phyloP scores from a whole-genome alignment of 92 coral and sea anemone genomes.

The Parazoanthus darwini region DNA sequence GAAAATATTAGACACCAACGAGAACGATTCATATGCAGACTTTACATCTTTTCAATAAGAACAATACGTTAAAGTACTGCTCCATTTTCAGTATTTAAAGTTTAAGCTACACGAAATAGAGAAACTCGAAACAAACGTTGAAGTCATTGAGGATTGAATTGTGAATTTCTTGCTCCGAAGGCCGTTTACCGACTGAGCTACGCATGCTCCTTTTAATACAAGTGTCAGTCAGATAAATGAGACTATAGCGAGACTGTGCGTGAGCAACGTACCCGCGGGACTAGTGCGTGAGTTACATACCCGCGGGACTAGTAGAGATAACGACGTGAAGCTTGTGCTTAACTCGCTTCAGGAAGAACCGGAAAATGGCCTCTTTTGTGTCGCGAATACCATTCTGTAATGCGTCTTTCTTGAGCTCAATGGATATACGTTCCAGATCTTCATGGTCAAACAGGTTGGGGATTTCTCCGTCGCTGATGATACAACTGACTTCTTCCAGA shows the following conservation, averaged over 20 bases:
- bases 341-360: conserved; percentile 87
- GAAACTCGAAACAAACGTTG: too few species aligned
- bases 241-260: not conserved
- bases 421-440: conserved; percentile 78
- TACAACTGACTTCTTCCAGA: conserved; percentile 86
- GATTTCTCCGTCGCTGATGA: conserved; percentile 76
- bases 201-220: not conserved
- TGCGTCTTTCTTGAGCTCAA: conserved; percentile 72
- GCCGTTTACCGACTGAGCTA: too few species aligned
- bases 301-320: conserved; percentile 92
- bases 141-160: too few species aligned
- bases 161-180: too few species aligned
- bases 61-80: too few species aligned
- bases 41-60: too few species aligned
- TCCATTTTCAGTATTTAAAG: too few species aligned
- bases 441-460: conserved; percentile 81
- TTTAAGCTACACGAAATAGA: too few species aligned
- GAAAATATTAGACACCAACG: too few species aligned
- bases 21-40: too few species aligned
- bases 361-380: conserved; percentile 81
- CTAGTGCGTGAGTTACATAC: conserved; percentile 47
- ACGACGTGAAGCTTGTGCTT: conserved; percentile 78
- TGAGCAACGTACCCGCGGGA: conserved; percentile 74
- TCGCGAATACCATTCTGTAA: conserved; percentile 66
- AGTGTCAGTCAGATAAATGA: not conserved